Base-by-base conservation (phyloP, 2,113 vertebrate genomes). In the Tyrannus savana region DNA sequence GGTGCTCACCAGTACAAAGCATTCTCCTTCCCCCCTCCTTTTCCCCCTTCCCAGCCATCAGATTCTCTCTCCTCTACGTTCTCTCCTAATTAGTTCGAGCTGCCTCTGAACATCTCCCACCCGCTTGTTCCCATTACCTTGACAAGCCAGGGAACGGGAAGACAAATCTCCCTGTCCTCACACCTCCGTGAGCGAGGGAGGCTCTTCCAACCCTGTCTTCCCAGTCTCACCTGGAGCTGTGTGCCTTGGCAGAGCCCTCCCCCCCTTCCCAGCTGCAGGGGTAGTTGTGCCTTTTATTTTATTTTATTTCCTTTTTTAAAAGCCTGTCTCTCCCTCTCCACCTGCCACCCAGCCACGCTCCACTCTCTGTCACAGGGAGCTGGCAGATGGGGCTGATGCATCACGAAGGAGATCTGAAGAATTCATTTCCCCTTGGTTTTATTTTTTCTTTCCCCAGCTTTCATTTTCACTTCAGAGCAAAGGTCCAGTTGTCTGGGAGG, bases 401-500 rank as follows among this genome's bases (percentile, higher is more conserved):
- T 93, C 85, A 50, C 2, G 23, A 56, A 95, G 80, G 44, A 96
- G 93, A 96, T 96, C 96, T 94, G 90, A 97, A 92, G 90, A 92
- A 97, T 96, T 96, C 83, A 80, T 93, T 96, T 93, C 92, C 88
- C 41, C 4, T 19, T 58, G 6, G 27, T 44, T 44, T 63, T 63
- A 62, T 76, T 63, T 66, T 76, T 46, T 30, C n/a, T 58, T 46
- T 10, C 55, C 76, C 37, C 22, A 41, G 92, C 93, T 97, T 96
- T 96, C 90, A 96, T 97, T 97, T 96, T 94, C 93, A 92, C 90
- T 96, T 94, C 96, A 96, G 96, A 96, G 93, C 96, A 96, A 91
- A 96, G 96, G 96, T 95, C 96, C 92, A 77, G 90, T 86, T 96
- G 95, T 92, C 92, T 94, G 86, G 68, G 72, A 90, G 58, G 93